Conservation (phyloP, 2,113 vertebrate genomes). For the Ahaetulla prasina region DNA sequence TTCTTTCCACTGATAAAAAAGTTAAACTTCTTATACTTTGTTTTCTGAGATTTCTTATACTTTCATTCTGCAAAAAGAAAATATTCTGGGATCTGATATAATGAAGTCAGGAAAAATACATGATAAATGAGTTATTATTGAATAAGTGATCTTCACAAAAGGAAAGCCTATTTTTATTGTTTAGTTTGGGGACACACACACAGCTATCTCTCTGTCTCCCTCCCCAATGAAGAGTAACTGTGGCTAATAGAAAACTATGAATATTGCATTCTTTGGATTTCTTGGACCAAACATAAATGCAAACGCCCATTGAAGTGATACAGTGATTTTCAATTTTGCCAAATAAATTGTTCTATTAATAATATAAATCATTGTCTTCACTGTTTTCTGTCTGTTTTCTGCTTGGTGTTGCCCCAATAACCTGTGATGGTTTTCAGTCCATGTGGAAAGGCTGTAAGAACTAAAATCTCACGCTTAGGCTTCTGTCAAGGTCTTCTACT, state of each 20-base stretch:
- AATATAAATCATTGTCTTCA: neutral
- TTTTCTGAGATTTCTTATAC: no score
- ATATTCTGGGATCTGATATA: neutral
- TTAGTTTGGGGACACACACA: neutral
- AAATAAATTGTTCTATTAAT: neutral
- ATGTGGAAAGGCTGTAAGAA: neutral
- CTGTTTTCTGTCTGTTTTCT: neutral
- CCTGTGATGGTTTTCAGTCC: neutral
- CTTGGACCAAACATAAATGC: neutral
- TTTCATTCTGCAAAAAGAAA: rapidly evolving
- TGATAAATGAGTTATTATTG: neutral
- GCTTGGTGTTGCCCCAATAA: neutral
- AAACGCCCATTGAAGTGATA: neutral
- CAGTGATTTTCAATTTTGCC: neutral
- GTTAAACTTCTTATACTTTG: neutral
- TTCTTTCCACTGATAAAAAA: neutral
- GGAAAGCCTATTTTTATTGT: neutral
- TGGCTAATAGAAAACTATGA: neutral
- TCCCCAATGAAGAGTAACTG: neutral
- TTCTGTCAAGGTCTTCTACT: neutral
- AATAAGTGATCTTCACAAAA: neutral
- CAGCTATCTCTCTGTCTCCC: no score
- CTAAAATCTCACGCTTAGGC: neutral
- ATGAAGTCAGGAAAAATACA: neutral
- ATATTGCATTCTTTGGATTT: neutral